These are phyloP conservation scores for Otus sunia DNA, from an alignment of 2,113 vertebrate species.

Conservation along the genomic window DNA sequence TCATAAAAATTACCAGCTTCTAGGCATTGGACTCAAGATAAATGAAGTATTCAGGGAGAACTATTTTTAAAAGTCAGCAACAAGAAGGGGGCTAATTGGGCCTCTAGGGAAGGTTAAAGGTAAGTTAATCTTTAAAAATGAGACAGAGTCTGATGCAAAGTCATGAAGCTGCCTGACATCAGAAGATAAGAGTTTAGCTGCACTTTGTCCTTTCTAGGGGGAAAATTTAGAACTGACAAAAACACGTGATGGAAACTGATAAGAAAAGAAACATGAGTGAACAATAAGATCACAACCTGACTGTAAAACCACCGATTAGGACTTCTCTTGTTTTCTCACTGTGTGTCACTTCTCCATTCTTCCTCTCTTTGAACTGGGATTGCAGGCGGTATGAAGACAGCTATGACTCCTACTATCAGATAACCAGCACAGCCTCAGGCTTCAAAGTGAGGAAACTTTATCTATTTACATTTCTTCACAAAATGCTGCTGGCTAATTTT, in stretches of 20 bases:
- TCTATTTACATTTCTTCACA: background rate
- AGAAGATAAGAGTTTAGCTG: conserved; percentile 10
- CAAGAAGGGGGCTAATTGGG: background rate
- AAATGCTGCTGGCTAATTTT: background rate
- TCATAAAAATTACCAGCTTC: background rate
- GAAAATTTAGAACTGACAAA: background rate
- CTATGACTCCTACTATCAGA: background rate
- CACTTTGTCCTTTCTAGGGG: background rate
- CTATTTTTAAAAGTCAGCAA: background rate
- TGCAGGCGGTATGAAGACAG: background rate
- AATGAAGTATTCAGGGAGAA: background rate
- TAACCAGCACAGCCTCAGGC: background rate
- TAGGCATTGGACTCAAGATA: background rate
- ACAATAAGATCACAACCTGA: background rate
- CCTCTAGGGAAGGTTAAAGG: background rate
- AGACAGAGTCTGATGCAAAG: background rate
- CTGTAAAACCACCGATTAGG: background rate
- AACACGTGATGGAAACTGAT: background rate
- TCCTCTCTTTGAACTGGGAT: background rate
- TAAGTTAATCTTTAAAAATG: background rate
- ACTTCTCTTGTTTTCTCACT: background rate
- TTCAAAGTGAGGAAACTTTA: background rate
- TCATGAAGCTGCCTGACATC: background rate
- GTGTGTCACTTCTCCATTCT: background rate
- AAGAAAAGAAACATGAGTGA: background rate